A percentile compares a stretch with the other conserved stretches of the same genome.
These are phyloP conservation scores for Dicycla oo DNA, from an alignment of 2,888 invertebrate genomes.

Conservation along the genomic window DNA sequence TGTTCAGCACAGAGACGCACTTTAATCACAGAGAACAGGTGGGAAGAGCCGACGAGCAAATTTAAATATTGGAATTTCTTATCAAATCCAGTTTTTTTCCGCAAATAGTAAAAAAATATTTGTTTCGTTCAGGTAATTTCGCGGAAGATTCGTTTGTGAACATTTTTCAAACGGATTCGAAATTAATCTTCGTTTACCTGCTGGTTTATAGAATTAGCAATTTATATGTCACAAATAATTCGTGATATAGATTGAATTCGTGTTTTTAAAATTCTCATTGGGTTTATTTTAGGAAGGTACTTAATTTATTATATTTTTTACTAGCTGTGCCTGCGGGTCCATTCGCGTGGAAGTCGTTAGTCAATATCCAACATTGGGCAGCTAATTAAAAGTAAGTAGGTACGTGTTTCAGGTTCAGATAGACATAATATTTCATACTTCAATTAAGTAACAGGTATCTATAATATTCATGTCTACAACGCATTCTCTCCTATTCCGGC, in stretches of 20 bases:
- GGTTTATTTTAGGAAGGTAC: conserved; percentile 1
- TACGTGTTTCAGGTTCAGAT: background rate
- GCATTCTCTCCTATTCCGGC: too few relatives aligned
- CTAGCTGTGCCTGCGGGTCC: background rate
- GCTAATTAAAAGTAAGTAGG: background rate
- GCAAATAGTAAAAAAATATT: conserved; percentile 71
- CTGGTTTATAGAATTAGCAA: conserved; percentile 49
- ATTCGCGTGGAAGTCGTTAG: background rate
- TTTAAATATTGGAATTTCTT: conserved; percentile 86
- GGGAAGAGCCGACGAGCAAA: conserved; percentile 80
- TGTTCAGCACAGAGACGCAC: conserved; percentile 81
- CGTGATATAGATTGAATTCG: conserved; percentile 12
- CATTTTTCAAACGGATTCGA: conserved; percentile 56
- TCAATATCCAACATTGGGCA: background rate
- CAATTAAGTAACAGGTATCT: background rate
- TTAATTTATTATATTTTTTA: background rate
- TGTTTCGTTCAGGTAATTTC: conserved; percentile 66
- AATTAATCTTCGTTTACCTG: conserved; percentile 59
- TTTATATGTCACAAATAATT: conserved; percentile 48
- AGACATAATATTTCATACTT: background rate
- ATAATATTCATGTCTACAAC: too few relatives aligned
- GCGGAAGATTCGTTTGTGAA: conserved; percentile 61
- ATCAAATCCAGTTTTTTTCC: conserved; percentile 78
- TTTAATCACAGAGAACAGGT: conserved; percentile 89
- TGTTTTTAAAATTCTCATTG: background rate